Evolutionary conservation across 1,140 invertebrate genomes (phyloP).

Genomic region (Heliothis subflexa): DNA sequence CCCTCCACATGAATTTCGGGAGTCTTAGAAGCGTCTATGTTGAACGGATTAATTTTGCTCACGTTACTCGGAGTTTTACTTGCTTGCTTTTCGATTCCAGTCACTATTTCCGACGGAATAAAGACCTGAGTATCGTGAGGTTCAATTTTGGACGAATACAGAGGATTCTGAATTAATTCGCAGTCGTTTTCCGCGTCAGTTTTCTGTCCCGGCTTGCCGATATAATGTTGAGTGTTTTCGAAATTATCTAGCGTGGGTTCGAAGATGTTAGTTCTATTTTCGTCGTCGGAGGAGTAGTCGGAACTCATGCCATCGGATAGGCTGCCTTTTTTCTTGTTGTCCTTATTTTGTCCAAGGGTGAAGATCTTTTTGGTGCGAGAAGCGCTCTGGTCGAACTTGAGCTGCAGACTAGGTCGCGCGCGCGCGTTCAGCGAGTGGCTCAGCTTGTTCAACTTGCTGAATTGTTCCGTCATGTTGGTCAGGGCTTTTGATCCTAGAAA

Average conservation of each 20-base stretch:
- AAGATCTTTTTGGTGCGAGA: conserved; percentile 83
- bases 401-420: conserved; percentile 76
- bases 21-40: conserved; percentile 65
- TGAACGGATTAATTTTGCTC: conserved; percentile 87
- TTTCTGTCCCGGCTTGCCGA: conserved; percentile 73
- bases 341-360: conserved; percentile 81
- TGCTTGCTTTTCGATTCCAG: conserved; percentile 55
- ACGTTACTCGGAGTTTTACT: conserved; percentile 74
- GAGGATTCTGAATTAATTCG: conserved; percentile 81
- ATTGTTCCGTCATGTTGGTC: conserved; percentile 93
- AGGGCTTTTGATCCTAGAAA: conserved; percentile 90
- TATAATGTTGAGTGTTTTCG: conserved; percentile 83
- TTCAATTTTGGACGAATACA: conserved; percentile 85
- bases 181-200: conserved; percentile 73
- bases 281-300: conserved; percentile 84
- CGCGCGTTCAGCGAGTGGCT: conserved; percentile 89
- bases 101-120: conserved; percentile 81
- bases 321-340: conserved; percentile 80
- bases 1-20: conserved; percentile 86
- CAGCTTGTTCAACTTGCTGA: conserved; percentile 93
- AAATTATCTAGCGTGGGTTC: conserved; percentile 85
- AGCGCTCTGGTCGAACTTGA: conserved; percentile 76
- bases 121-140: conserved; percentile 64
- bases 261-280: conserved; percentile 84
- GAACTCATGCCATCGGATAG: conserved; percentile 84